Conservation (phyloP, 2,888 invertebrate species). For the Beris chalybata region DNA sequence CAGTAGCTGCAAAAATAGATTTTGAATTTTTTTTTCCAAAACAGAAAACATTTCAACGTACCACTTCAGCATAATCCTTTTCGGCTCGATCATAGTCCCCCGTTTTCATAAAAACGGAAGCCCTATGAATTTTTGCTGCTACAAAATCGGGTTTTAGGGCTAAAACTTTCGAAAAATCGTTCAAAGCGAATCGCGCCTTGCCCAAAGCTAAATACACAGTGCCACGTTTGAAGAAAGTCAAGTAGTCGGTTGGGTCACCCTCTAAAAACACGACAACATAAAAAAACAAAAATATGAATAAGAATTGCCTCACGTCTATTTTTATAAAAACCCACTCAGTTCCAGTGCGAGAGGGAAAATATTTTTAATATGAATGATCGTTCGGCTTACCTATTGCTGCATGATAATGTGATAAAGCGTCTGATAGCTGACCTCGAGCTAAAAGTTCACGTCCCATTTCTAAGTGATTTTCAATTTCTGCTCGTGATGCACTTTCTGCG, state of each 20-base stretch:
- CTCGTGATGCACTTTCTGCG: constrained; percentile 64
- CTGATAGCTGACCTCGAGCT: constrained; percentile 89
- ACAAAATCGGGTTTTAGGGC: constrained; percentile 94
- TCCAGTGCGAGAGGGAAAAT: background rate
- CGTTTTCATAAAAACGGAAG: constrained; percentile 85
- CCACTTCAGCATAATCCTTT: constrained; percentile 80
- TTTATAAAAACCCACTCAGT: constrained; percentile 5
- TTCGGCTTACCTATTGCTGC: constrained; percentile 84
- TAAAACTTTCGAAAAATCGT: constrained; percentile 90
- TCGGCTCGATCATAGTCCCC: constrained; percentile 82
- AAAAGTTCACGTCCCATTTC: constrained; percentile 91
- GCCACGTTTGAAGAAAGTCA: constrained; percentile 93
- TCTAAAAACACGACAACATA: constrained; percentile 64
- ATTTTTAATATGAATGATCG: constrained; percentile 5
- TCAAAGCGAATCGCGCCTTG: constrained; percentile 91
- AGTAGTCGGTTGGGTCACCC: constrained; percentile 92
- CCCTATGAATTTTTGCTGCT: constrained; percentile 82
- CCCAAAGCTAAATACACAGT: constrained; percentile 95
- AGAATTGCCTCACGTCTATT: constrained; percentile 12
- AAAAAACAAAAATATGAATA: constrained; percentile 1
- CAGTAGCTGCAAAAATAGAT: constrained; percentile 58
- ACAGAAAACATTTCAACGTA: constrained; percentile 60
- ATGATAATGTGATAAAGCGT: constrained; percentile 97
- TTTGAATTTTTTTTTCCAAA: background rate
- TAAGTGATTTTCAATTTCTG: constrained; percentile 89